Percentiles rank a stretch among this genome's conserved stretches.
phyloP scores from a whole-genome alignment of 1,140 invertebrate genomes.

The Mycetomoellerius zeteki region DNA sequence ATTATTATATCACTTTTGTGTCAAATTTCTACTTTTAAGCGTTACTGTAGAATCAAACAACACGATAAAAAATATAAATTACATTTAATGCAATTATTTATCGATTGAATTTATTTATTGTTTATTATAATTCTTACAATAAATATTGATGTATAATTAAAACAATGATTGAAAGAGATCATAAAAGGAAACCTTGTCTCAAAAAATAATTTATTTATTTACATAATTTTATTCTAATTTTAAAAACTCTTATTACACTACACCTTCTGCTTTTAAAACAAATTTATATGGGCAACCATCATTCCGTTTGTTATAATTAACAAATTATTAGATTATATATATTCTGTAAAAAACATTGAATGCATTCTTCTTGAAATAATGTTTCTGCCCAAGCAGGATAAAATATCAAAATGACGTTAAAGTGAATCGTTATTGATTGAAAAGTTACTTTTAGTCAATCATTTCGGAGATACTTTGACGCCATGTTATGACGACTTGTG shows the following conservation, averaged over 20 bases:
- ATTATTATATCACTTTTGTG: slow-evolving; percentile 21
- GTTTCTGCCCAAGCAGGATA: not conserved
- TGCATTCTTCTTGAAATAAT: not conserved
- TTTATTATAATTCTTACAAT: not conserved
- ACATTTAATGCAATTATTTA: not conserved
- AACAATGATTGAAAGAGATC: not conserved
- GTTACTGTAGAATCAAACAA: not conserved
- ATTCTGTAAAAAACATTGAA: not conserved
- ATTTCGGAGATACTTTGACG: too few species aligned
- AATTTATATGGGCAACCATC: not conserved
- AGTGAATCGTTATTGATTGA: too few species aligned
- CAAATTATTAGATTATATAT: not conserved
- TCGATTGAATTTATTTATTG: too few species aligned
- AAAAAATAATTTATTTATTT: not conserved
- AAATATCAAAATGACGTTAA: too few species aligned
- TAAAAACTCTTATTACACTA: not conserved
- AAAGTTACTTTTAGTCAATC: too few species aligned
- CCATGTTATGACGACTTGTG: too few species aligned
- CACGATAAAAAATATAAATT: not conserved
- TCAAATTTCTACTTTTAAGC: not conserved
- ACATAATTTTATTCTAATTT: not conserved
- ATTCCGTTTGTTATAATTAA: not conserved
- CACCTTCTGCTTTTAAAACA: not conserved
- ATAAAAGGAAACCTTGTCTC: not conserved
- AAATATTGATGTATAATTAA: not conserved